Percentiles rank a stretch among this genome's conserved stretches.
phyloP scores from a whole-genome alignment of 2,113 vertebrate species.

The Girardinichthys multiradiatus region DNA sequence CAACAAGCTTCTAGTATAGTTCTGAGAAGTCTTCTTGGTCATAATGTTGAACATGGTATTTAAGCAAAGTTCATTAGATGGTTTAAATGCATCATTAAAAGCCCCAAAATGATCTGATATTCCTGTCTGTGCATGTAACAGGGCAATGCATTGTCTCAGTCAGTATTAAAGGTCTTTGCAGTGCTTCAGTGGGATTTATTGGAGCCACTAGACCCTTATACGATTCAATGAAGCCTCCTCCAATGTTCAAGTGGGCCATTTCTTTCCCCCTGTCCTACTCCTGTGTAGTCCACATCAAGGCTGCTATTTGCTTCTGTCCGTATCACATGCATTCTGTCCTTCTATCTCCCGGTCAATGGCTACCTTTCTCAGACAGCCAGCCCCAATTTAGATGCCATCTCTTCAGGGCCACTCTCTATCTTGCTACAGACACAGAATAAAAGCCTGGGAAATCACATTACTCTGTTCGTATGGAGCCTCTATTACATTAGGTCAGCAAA shows the following conservation, averaged over 20 bases:
- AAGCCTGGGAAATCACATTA: constrained; percentile 79
- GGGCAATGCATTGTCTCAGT: constrained; percentile 22
- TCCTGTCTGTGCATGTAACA: background rate
- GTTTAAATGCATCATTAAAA: background rate
- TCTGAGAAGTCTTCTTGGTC: too few relatives aligned
- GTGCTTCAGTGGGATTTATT: constrained; percentile 30
- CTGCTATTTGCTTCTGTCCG: constrained; percentile 24
- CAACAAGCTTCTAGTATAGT: too few relatives aligned
- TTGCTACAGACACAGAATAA: constrained; percentile 75
- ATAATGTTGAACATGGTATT: too few relatives aligned
- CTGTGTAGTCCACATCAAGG: constrained; percentile 17
- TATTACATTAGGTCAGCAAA: constrained; percentile 75
- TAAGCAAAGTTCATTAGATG: too few relatives aligned
- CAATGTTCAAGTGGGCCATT: constrained; percentile 22
- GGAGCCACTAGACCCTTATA: background rate
- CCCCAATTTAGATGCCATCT: constrained; percentile 68
- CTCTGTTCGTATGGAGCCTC: constrained; percentile 63
- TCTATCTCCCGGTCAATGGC: constrained; percentile 26
- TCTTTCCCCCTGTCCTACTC: constrained; percentile 2
- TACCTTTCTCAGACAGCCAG: constrained; percentile 42
- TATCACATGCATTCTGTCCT: constrained; percentile 55
- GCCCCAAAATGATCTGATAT: background rate
- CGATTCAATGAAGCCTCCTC: background rate
- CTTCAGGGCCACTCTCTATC: constrained; percentile 62
- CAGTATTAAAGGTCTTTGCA: constrained; percentile 22